These are phyloP conservation scores for Chaitophorus viminalis DNA, from an alignment of 2,888 invertebrate genomes.

Conservation along the genomic window DNA sequence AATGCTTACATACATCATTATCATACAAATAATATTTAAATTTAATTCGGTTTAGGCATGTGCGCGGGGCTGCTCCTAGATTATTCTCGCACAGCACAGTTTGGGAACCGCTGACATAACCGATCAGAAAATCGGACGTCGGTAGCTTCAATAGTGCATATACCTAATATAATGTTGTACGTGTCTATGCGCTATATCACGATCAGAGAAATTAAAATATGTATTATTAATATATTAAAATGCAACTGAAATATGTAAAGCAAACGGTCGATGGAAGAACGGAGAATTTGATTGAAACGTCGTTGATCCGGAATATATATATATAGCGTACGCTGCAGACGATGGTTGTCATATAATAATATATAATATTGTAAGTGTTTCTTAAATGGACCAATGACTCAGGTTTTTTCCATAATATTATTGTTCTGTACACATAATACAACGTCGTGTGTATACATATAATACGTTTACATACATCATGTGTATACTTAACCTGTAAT, in stretches of 20 bases:
- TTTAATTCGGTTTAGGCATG: too few species aligned
- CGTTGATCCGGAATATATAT: too few species aligned
- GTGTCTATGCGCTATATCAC: not conserved
- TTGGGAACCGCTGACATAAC: not conserved
- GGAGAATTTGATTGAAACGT: conserved; percentile 17
- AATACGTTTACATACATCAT: not conserved
- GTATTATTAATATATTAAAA: not conserved
- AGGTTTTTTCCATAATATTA: not conserved
- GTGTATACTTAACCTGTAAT: not conserved
- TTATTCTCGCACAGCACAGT: too few species aligned
- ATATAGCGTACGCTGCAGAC: not conserved
- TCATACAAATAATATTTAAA: too few species aligned
- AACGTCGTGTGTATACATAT: not conserved
- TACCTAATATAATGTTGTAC: not conserved
- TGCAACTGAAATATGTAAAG: not conserved
- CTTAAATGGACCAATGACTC: conserved; percentile 56
- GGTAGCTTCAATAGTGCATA: not conserved
- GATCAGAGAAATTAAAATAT: conserved; percentile 4
- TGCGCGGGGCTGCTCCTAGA: too few species aligned
- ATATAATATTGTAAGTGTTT: conserved; percentile 39
- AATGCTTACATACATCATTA: too few species aligned
- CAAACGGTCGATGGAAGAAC: conserved; percentile 4
- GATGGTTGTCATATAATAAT: not conserved
- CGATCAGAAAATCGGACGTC: not conserved
- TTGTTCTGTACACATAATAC: not conserved